Conservation (phyloP, 2,888 invertebrate genomes). For the Hydroisotoma schaefferi region DNA sequence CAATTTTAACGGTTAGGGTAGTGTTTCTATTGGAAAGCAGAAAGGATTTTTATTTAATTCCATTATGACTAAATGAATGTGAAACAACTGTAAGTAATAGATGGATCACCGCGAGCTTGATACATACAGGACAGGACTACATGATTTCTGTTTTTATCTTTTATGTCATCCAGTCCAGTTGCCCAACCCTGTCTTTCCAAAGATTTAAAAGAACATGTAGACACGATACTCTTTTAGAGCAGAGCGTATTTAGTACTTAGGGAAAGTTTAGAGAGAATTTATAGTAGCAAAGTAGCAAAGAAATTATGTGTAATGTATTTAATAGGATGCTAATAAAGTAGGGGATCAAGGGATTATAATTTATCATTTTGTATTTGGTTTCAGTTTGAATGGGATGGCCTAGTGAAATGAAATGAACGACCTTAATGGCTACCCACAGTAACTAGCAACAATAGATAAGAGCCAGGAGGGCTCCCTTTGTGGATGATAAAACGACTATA, state of each 20-base stretch:
- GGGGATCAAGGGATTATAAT: conserved; percentile 10
- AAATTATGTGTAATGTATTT: background rate
- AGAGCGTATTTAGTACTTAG: no score
- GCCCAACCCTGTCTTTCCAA: background rate
- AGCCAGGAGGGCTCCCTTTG: conserved; percentile 1
- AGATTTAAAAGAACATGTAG: no score
- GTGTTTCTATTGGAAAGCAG: no score
- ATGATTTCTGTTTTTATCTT: background rate
- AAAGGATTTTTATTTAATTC: no score
- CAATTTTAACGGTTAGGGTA: no score
- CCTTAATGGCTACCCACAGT: conserved; percentile 2
- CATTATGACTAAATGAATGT: no score
- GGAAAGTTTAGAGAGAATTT: background rate
- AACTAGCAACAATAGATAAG: no score
- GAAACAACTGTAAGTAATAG: no score
- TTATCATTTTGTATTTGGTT: conserved; percentile 1
- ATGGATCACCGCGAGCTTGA: no score
- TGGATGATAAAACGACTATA: background rate
- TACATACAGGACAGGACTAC: no score
- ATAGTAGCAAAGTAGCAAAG: background rate
- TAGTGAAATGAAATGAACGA: background rate
- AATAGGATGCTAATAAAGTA: conserved; percentile 23
- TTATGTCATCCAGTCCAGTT: background rate
- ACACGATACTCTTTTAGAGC: no score
- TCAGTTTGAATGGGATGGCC: conserved; percentile 3